These are phyloP conservation scores for Ciconia boyciana DNA, from an alignment of 2,113 vertebrate genomes.

Conservation along the genomic window DNA sequence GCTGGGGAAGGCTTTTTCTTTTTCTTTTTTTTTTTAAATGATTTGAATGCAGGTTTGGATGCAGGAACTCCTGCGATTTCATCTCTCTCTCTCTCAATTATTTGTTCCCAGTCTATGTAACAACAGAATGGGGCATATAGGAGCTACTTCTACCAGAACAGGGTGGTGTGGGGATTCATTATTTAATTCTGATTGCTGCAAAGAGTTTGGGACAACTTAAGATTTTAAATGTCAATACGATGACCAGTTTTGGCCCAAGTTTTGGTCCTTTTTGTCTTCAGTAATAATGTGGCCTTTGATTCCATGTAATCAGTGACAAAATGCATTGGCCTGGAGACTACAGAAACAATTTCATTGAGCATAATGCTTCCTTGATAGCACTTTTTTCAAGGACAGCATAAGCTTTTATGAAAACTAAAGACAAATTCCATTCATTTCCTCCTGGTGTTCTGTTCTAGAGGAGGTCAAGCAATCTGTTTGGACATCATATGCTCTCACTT, in stretches of 20 bases:
- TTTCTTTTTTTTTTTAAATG: neutral
- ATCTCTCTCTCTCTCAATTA: neutral
- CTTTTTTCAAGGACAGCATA: constrained; percentile 10
- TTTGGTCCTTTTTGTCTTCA: neutral
- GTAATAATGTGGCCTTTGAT: neutral
- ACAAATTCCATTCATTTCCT: constrained; percentile 3
- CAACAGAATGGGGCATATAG: accelerated
- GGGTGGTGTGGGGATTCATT: neutral
- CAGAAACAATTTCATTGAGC: neutral
- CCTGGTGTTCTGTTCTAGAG: neutral
- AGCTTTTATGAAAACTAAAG: constrained; percentile 15
- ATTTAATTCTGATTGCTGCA: neutral
- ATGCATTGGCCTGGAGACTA: neutral
- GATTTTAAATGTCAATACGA: neutral
- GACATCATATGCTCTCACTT: neutral
- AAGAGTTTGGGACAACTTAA: neutral
- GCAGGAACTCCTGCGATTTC: neutral
- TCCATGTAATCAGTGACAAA: neutral
- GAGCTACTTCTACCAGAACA: neutral
- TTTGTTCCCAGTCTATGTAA: neutral
- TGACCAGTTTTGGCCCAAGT: neutral
- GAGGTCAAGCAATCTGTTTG: constrained; percentile 25
- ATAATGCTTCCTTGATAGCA: neutral
- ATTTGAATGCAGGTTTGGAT: neutral
- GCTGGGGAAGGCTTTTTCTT: neutral